A percentile compares a stretch with the other conserved stretches of the same genome.
phyloP scores from a whole-genome alignment of 2,797 vertebrate genomes.

The Poeciliopsis presidionis region DNA sequence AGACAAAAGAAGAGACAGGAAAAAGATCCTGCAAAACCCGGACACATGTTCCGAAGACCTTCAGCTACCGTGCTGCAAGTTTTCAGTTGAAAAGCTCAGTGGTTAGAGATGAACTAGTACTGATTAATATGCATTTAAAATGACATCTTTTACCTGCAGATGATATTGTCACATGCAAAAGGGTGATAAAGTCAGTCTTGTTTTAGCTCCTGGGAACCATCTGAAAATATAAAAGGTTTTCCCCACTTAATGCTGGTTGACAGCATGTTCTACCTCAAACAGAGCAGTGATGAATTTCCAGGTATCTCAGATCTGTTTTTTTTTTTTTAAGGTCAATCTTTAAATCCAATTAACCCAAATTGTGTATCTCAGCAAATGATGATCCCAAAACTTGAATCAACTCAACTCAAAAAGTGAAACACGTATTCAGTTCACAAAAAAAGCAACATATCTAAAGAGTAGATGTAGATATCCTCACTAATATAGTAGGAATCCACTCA shows the following conservation, averaged over 20 bases:
- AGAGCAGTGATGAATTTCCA: neutral
- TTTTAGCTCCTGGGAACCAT: neutral
- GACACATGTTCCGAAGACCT: neutral
- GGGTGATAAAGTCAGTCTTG: neutral
- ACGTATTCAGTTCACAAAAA: neutral
- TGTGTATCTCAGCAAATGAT: neutral
- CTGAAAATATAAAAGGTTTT: neutral
- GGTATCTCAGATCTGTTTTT: neutral
- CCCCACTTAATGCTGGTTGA: neutral
- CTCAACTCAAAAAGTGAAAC: neutral
- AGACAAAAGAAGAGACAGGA: neutral
- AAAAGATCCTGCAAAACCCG: neutral
- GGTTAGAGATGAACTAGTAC: neutral
- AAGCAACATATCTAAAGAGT: neutral
- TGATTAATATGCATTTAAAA: neutral
- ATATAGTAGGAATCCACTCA: no score
- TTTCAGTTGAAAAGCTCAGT: neutral
- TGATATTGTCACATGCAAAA: neutral
- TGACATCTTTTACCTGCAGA: neutral
- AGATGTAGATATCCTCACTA: neutral
- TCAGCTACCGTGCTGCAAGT: neutral
- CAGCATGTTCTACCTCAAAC: neutral
- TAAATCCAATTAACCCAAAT: neutral
- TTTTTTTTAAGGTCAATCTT: neutral
- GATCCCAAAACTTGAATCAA: neutral